phyloP scores from a whole-genome alignment of 35 echinoderm and acorn worm species.

The Strongylocentrotus purpuratus region DNA sequence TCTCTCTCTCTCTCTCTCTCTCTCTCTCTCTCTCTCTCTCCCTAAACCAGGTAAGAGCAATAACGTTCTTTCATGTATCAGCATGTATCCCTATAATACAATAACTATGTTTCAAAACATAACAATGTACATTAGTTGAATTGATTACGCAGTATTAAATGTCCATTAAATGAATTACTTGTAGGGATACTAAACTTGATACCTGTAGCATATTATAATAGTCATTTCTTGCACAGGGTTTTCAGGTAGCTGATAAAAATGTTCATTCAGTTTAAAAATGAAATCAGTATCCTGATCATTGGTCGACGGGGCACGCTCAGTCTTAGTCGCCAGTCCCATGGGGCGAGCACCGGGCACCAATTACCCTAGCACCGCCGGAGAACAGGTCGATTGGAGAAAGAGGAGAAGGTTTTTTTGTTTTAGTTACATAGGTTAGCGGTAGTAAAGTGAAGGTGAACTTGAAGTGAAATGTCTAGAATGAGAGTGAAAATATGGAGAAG shows the following conservation, averaged over 20 bases:
- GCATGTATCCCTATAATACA: too few species aligned
- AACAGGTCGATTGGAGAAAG: background rate
- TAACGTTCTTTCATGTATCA: too few species aligned
- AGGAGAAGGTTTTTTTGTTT: background rate
- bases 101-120: too few species aligned
- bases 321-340: conserved; percentile 17
- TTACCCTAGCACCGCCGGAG: background rate
- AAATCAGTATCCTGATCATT: background rate
- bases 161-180: background rate
- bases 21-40: too few species aligned
- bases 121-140: background rate
- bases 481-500: background rate
- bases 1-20: too few species aligned
- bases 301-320: background rate
- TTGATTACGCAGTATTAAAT: background rate
- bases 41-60: too few species aligned
- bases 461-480: background rate
- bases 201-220: background rate
- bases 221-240: background rate
- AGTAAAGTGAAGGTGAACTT: background rate
- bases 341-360: conserved; percentile 33
- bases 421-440: background rate
- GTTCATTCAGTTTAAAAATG: background rate
- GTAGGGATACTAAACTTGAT: background rate
- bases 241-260: background rate